A percentile compares a stretch with the other conserved stretches of the same genome.
These are phyloP conservation scores for Ferdinandea cuprea DNA, from an alignment of 2,888 invertebrate species.

Conservation along the genomic window DNA sequence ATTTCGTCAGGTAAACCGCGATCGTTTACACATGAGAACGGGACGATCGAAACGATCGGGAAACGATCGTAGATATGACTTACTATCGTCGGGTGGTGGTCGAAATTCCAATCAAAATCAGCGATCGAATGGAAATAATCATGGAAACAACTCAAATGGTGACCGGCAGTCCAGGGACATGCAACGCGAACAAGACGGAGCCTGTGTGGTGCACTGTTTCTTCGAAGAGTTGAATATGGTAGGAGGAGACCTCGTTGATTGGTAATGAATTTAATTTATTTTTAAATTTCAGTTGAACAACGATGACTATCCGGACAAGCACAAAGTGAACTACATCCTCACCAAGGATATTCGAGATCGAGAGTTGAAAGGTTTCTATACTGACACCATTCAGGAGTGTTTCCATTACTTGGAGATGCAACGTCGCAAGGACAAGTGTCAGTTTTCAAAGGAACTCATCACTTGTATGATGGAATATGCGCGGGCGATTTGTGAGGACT, in stretches of 20 bases:
- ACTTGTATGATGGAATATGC: slow-evolving; percentile 89
- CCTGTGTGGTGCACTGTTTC: slow-evolving; percentile 88
- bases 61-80: slow-evolving; percentile 58
- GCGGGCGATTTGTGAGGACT: slow-evolving; percentile 89
- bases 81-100: background rate
- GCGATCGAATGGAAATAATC: slow-evolving; percentile 50
- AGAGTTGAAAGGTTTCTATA: slow-evolving; percentile 87
- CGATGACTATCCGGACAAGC: slow-evolving; percentile 85
- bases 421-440: slow-evolving; percentile 86
- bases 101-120: slow-evolving; percentile 74
- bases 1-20: slow-evolving; percentile 75
- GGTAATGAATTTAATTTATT: background rate
- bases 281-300: slow-evolving; percentile 78
- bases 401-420: slow-evolving; percentile 86
- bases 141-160: slow-evolving; percentile 41
- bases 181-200: slow-evolving; percentile 76
- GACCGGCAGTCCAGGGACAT: slow-evolving; percentile 34
- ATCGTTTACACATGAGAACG: slow-evolving; percentile 69
- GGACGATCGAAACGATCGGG: slow-evolving; percentile 77
- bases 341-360: slow-evolving; percentile 86
- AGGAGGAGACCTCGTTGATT: slow-evolving; percentile 74
- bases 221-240: slow-evolving; percentile 88
- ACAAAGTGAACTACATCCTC: slow-evolving; percentile 86
- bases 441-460: slow-evolving; percentile 86
- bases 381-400: slow-evolving; percentile 89